Evolutionary conservation across 2,113 vertebrate genomes (phyloP).

Genomic region (Cyrtonyx montezumae): DNA sequence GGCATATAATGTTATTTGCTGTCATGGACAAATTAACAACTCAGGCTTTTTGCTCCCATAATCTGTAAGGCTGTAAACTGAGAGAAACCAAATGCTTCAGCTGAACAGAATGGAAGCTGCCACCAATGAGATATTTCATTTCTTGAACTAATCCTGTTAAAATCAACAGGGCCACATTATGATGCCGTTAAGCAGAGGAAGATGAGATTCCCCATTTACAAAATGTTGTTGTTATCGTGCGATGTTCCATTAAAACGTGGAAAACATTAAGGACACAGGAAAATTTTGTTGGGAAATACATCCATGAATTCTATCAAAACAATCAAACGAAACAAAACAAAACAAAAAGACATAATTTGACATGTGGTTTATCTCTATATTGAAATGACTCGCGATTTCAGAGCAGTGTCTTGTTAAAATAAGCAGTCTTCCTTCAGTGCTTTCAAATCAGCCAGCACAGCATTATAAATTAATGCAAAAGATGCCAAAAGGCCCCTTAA

Average conservation of each 20-base stretch:
- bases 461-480: slow-evolving; percentile 19
- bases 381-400: not conserved
- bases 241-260: not conserved
- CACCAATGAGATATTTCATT: not conserved
- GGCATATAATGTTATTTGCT: not conserved
- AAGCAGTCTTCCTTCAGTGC: not conserved
- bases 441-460: not conserved
- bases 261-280: not conserved
- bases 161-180: not conserved
- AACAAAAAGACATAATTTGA: not conserved
- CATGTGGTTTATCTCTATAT: not conserved
- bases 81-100: not conserved
- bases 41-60: not conserved
- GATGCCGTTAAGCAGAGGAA: not conserved
- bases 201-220: not conserved
- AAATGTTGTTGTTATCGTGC: not conserved
- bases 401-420: not conserved
- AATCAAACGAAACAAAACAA: not conserved
- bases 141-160: not conserved
- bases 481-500: slow-evolving; percentile 5
- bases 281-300: not conserved
- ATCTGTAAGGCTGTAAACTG: not conserved
- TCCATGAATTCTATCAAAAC: not conserved
- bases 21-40: not conserved
- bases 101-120: not conserved